These are phyloP conservation scores for Sthenelais limicola DNA, from an alignment of 2,888 invertebrate genomes.

Conservation along the genomic window DNA sequence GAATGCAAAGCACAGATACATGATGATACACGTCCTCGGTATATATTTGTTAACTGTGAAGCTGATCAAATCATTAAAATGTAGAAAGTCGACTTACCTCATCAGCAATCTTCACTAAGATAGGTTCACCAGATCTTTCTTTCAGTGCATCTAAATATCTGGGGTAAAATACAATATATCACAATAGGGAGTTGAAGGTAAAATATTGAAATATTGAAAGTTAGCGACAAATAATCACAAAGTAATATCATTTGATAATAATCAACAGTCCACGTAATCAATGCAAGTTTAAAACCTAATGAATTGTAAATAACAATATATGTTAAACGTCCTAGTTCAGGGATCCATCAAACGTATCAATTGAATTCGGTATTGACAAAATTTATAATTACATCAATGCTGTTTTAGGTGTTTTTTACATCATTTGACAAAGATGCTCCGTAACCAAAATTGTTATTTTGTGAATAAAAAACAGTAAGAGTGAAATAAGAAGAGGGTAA, in stretches of 20 bases:
- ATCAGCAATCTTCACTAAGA: conserved; percentile 14
- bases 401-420: too few relatives aligned
- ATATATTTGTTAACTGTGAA: too few relatives aligned
- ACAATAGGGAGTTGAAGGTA: neutral
- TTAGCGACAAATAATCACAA: neutral
- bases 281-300: too few relatives aligned
- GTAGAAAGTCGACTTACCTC: conserved; percentile 13
- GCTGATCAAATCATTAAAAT: neutral
- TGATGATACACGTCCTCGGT: too few relatives aligned
- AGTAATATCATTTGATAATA: too few relatives aligned
- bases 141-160: conserved; percentile 17
- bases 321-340: neutral
- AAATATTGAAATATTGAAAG: neutral
- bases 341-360: too few relatives aligned
- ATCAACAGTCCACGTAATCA: too few relatives aligned
- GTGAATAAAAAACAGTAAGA: neutral
- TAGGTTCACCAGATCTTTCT: conserved; percentile 9
- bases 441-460: too few relatives aligned
- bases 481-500: neutral
- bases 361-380: too few relatives aligned
- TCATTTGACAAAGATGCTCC: too few relatives aligned
- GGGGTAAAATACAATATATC: neutral
- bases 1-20: too few relatives aligned
- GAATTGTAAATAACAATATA: too few relatives aligned
- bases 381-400: neutral